phyloP scores from a whole-genome alignment of 2,113 vertebrate species.

The Eolophus roseicapilla region DNA sequence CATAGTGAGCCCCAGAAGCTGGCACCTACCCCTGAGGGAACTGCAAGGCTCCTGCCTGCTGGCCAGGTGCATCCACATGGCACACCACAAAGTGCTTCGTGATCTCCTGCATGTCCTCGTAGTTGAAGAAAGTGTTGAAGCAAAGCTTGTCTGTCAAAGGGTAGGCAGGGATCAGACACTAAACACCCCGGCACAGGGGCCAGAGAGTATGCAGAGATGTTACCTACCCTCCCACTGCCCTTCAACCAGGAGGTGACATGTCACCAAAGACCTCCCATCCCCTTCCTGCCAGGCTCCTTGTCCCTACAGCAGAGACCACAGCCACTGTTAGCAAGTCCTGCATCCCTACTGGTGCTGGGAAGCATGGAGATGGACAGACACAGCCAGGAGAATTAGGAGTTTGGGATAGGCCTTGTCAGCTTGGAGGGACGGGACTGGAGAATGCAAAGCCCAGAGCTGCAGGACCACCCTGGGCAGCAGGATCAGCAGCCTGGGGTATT shows the following conservation, averaged over 20 bases:
- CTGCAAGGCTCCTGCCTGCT: slow-evolving; percentile 89
- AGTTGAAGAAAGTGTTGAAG: slow-evolving; percentile 96
- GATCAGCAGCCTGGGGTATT: not conserved
- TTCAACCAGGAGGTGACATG: not conserved
- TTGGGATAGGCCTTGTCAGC: not conserved
- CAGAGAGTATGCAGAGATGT: not conserved
- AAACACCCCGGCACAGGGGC: fast-evolving
- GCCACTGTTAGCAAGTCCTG: not conserved
- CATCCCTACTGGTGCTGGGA: not conserved
- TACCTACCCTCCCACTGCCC: not conserved
- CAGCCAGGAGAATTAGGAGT: not conserved
- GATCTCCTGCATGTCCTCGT: slow-evolving; percentile 98
- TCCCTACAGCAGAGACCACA: no score
- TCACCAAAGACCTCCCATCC: not conserved
- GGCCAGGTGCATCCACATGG: slow-evolving; percentile 92
- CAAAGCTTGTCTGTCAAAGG: slow-evolving; percentile 91
- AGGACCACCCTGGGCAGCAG: not conserved
- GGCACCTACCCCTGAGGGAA: slow-evolving; percentile 90
- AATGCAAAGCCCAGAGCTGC: not conserved
- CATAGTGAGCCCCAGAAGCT: not conserved
- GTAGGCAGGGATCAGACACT: not conserved
- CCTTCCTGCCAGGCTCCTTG: not conserved
- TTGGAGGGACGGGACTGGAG: not conserved
- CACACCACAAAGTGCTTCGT: slow-evolving; percentile 98
- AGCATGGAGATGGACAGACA: not conserved